phyloP scores from a whole-genome alignment of 2,113 vertebrate genomes.

The Corvus hawaiiensis region DNA sequence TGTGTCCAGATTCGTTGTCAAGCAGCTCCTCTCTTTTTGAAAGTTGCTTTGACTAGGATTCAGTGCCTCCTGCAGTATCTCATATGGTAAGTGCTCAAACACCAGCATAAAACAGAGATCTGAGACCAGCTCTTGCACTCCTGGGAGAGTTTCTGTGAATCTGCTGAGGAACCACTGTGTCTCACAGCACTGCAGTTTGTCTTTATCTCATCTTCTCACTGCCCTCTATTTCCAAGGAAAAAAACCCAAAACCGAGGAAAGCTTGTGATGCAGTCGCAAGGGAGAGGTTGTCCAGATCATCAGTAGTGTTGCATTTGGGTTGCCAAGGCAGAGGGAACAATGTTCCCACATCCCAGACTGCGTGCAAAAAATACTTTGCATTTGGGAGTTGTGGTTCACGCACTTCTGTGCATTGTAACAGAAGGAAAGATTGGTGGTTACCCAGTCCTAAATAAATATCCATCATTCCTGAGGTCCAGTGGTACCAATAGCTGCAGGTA shows the following conservation, averaged over 20 bases:
- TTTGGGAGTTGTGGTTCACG: rapidly evolving
- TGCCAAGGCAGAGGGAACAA: not conserved
- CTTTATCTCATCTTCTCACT: not conserved
- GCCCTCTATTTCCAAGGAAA: not conserved
- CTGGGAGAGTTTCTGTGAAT: not conserved
- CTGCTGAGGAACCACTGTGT: not conserved
- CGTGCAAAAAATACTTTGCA: not conserved
- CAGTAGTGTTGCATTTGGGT: not conserved
- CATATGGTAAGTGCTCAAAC: not conserved
- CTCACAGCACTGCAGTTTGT: not conserved
- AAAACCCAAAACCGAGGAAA: not conserved
- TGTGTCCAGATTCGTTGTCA: not conserved
- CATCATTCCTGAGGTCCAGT: not conserved
- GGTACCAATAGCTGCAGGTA: not conserved
- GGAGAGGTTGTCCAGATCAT: not conserved
- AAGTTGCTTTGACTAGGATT: not conserved
- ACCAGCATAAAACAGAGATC: not conserved
- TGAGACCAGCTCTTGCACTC: not conserved
- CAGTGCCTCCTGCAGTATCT: not conserved
- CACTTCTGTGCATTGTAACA: too few relatives aligned
- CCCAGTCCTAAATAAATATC: not conserved
- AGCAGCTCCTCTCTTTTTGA: not conserved
- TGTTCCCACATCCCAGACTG: not conserved
- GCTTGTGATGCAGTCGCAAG: not conserved
- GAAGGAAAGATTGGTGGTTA: not conserved